Base-by-base conservation (phyloP, 2,888 invertebrate species). In the Anthoptus insignis region DNA sequence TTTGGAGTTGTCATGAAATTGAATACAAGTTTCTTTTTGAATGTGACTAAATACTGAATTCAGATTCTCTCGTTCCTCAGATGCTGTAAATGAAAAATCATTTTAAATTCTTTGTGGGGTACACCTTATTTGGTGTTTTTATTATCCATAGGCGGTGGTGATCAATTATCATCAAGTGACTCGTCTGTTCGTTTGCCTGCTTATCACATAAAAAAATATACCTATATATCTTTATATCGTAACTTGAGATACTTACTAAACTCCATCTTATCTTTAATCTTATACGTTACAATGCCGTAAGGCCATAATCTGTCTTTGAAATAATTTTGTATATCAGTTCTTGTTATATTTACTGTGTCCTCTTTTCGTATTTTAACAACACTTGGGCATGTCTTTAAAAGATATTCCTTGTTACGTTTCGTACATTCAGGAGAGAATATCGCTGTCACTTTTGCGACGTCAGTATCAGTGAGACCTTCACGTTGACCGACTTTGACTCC, bases 31-130 rank as follows among this genome's bases (percentile, higher is more conserved):
- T 69, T 91, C 91, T 63, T 85, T 85, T 79, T 89, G 83, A 66
- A 93, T 87, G 67, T 92, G 91, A 27, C 73, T 69, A 11, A 93
- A 81, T 0, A 91, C 92, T 14, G 88, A 81, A 13, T 79, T 74
- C 5, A 93, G 87, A 49, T 92, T 91, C 72, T 88, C 86, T 66
- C 70, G 81, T 79, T 93, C 92, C 78, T 93, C 92, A 32, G 76
- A 63, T 54, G 90, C 92, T 92, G 71, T 8, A 52, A 39, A 27
- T 16, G n/a, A 19, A 74, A 77, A 54, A 56, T 13, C 39, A 37
- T 9, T 4, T 27, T 27, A 27, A 27, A n/a, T n/a, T n/a, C n/a
- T n/a, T n/a, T n/a, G n/a, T n/a, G n/a, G n/a, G n/a, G n/a, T n/a
- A n/a, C n/a, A n/a, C n/a, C n/a, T n/a, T n/a, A n/a, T n/a, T n/a